phyloP scores from a whole-genome alignment of 2,113 vertebrate genomes.

The Condylura cristata region DNA sequence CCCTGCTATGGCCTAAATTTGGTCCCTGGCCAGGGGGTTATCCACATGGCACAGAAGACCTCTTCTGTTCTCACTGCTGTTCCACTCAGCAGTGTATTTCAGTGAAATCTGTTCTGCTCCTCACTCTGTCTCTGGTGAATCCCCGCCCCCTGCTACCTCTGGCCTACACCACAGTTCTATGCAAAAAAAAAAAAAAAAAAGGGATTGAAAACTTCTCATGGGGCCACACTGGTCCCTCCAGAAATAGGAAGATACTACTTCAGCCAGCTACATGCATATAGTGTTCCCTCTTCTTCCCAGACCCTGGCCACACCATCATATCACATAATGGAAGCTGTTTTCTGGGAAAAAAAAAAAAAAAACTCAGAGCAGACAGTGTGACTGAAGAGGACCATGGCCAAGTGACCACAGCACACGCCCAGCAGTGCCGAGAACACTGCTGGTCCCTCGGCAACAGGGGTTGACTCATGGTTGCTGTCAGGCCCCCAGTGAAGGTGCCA shows the following conservation, averaged over 20 bases:
- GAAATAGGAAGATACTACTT: background rate
- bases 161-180: too few species aligned
- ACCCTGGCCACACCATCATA: constrained; percentile 49
- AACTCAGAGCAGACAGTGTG: constrained; percentile 50
- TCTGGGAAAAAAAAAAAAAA: too few species aligned
- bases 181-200: background rate
- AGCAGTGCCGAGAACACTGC: constrained; percentile 55
- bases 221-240: background rate
- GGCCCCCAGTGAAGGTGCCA: constrained; percentile 2
- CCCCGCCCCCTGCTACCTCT: too few species aligned
- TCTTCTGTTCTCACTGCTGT: too few species aligned
- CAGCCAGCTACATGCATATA: background rate
- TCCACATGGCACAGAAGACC: too few species aligned
- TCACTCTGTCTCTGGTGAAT: too few species aligned
- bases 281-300: background rate
- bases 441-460: constrained; percentile 64
- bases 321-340: constrained; percentile 68
- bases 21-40: too few species aligned
- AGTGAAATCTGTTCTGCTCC: too few species aligned
- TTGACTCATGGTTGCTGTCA: constrained; percentile 66
- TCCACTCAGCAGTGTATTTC: too few species aligned
- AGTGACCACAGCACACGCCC: constrained; percentile 62
- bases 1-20: too few species aligned
- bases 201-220: background rate
- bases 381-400: constrained; percentile 50